Conservation (phyloP, 1,140 invertebrate species). For the Hyles vespertilio region DNA sequence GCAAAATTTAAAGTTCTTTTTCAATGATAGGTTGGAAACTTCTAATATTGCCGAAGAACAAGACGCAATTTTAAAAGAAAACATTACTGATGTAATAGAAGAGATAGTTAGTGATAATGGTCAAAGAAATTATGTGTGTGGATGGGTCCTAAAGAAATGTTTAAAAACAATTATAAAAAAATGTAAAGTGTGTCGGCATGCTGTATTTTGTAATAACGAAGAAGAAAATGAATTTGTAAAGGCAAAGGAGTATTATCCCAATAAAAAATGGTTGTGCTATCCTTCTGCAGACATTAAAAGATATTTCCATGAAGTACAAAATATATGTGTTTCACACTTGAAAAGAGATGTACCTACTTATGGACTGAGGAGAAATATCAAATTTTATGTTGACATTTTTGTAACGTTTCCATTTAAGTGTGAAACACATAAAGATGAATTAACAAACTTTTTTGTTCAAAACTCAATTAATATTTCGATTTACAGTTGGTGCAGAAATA, state of each 20-base stretch:
- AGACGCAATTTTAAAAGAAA: background rate
- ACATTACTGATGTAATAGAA: background rate
- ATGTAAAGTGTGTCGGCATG: conserved; percentile 15
- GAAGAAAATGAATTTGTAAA: conserved; percentile 17
- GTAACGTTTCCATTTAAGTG: conserved; percentile 17
- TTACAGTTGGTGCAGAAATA: conserved; percentile 23
- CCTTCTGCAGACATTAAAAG: conserved; percentile 10
- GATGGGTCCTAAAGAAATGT: conserved; percentile 31
- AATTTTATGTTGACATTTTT: conserved; percentile 9
- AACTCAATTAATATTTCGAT: conserved; percentile 19
- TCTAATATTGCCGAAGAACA: conserved; percentile 31
- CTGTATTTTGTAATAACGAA: conserved; percentile 15
- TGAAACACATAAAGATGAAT: conserved; percentile 15
- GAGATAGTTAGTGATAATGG: conserved; percentile 11
- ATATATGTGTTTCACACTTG: conserved; percentile 8
- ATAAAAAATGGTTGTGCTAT: conserved; percentile 29
- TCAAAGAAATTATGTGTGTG: conserved; percentile 32
- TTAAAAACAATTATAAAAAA: conserved; percentile 24
- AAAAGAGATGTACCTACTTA: conserved; percentile 14
- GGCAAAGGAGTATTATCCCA: conserved; percentile 19
- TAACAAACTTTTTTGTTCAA: conserved; percentile 19
- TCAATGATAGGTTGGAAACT: too few relatives aligned
- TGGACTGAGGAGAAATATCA: conserved; percentile 14
- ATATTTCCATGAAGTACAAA: conserved; percentile 22
- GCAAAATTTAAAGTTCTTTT: too few relatives aligned